Percentiles rank a stretch among this genome's conserved stretches.
Conservation (phyloP, 2,797 vertebrate genomes). For the Poliocrania exsul region DNA sequence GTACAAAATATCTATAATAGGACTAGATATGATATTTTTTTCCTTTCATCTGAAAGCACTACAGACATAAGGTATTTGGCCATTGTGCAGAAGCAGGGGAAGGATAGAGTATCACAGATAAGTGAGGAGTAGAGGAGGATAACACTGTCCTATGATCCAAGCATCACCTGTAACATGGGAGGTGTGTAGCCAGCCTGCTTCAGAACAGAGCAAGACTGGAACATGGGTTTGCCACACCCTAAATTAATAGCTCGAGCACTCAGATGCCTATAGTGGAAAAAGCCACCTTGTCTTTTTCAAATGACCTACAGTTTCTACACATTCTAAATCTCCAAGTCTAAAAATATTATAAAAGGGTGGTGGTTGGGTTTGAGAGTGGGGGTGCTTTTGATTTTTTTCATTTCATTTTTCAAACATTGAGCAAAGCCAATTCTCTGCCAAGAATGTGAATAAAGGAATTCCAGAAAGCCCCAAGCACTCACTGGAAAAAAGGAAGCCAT, state of each 20-base stretch:
- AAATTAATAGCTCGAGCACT: background rate
- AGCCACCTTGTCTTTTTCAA: background rate
- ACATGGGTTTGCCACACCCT: background rate
- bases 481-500: background rate
- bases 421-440: background rate
- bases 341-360: background rate
- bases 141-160: background rate
- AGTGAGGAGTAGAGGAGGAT: background rate
- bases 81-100: background rate
- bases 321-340: background rate
- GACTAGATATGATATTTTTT: background rate
- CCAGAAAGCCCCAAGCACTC: background rate
- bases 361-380: background rate
- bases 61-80: background rate
- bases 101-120: background rate
- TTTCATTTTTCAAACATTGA: background rate
- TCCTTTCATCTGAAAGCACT: background rate
- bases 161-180: background rate
- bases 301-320: rapidly evolving
- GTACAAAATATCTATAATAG: background rate
- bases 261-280: background rate
- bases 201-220: background rate
- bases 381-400: rapidly evolving
- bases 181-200: background rate
- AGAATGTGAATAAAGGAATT: background rate